Percentiles rank a stretch among this genome's conserved stretches.
Evolutionary conservation across 2,888 invertebrate species (phyloP).

Genomic region (Eurytoma adleriae): DNA sequence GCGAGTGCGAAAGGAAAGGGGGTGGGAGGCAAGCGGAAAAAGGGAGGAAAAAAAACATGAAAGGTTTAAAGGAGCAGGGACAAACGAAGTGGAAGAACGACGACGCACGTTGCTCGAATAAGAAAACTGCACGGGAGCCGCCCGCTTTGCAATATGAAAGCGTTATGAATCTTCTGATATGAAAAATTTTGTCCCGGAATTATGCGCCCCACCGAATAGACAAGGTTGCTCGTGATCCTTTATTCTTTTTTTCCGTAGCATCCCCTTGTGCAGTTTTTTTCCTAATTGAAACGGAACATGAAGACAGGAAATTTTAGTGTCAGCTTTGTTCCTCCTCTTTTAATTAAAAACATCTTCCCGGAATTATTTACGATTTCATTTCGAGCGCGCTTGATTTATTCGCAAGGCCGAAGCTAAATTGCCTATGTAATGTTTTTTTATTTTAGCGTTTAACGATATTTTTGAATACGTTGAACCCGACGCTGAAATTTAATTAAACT

Average conservation of each 20-base stretch:
- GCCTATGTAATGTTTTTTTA: not conserved
- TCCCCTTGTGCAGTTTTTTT: conserved; percentile 57
- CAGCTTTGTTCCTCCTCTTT: conserved; percentile 28
- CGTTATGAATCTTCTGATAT: conserved; percentile 54
- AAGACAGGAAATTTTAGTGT: conserved; percentile 14
- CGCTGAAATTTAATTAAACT: no score
- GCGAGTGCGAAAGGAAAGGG: not conserved
- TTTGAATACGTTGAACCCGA: no score
- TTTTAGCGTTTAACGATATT: no score
- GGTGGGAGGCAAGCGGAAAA: conserved; percentile 1
- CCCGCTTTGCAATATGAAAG: conserved; percentile 48
- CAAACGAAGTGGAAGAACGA: conserved; percentile 37
- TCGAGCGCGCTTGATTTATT: not conserved
- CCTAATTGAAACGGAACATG: conserved; percentile 47
- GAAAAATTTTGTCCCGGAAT: conserved; percentile 47
- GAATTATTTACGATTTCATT: conserved; percentile 35
- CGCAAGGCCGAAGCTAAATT: not conserved
- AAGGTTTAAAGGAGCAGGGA: conserved; percentile 32
- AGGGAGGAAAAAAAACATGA: conserved; percentile 27
- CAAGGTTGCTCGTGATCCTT: not conserved
- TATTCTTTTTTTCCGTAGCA: conserved; percentile 48
- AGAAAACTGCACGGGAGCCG: conserved; percentile 35
- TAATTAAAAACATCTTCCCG: conserved; percentile 28
- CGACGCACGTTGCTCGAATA: conserved; percentile 50
- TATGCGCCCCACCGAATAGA: conserved; percentile 25